These are phyloP conservation scores for Anguilla rostrata DNA, from an alignment of 2,113 vertebrate genomes.

Conservation along the genomic window DNA sequence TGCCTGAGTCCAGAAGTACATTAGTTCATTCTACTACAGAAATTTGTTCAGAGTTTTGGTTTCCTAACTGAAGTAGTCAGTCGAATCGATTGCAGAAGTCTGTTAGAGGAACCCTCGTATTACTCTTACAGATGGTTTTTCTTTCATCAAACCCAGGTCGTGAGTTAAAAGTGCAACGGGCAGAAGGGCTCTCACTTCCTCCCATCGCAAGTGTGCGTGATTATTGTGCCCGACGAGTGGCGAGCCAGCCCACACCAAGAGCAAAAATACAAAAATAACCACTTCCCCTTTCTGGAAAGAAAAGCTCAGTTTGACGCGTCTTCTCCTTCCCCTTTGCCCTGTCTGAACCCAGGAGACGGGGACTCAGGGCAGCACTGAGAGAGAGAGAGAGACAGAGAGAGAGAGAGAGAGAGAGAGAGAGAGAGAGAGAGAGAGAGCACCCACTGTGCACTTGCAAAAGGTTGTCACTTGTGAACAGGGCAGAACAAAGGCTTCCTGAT, in stretches of 20 bases:
- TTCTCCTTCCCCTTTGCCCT: neutral
- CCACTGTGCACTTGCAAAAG: neutral
- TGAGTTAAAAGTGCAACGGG: neutral
- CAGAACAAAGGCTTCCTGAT: neutral
- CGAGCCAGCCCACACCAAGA: conserved; percentile 35
- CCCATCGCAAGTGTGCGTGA: neutral
- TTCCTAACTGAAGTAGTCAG: neutral
- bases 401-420: too few relatives aligned
- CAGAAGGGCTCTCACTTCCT: conserved; percentile 35
- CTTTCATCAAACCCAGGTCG: neutral
- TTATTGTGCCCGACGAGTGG: conserved; percentile 24
- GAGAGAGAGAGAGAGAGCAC: too few relatives aligned
- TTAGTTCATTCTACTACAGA: neutral
- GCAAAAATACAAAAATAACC: conserved; percentile 51
- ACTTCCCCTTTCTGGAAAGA: conserved; percentile 24
- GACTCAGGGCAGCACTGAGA: neutral
- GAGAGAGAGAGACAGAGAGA: too few relatives aligned
- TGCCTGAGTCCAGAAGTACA: neutral
- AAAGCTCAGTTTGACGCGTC: neutral
- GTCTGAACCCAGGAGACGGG: neutral
- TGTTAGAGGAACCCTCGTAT: neutral
- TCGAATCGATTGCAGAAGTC: neutral
- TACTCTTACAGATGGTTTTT: neutral
- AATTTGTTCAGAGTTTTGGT: neutral
- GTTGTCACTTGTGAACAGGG: conserved; percentile 3